A percentile compares a stretch with the other conserved stretches of the same genome.
These are phyloP conservation scores for Planococcus citri DNA, from an alignment of 1,140 invertebrate genomes.

Conservation along the genomic window DNA sequence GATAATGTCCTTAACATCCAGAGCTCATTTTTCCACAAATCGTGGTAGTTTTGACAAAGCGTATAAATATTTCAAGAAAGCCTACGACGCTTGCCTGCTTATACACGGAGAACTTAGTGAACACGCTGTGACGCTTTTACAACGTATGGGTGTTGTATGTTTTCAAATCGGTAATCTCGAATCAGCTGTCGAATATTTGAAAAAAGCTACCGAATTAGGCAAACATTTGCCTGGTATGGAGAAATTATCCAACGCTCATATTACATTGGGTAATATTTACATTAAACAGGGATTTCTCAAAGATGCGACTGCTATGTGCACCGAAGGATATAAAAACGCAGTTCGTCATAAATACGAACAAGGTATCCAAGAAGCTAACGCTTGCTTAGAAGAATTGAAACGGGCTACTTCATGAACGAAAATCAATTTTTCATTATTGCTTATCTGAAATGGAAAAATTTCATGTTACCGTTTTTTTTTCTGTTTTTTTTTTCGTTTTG, in stretches of 20 bases:
- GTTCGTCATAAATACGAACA: constrained; percentile 48
- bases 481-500: too few relatives aligned
- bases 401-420: neutral
- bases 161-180: constrained; percentile 50
- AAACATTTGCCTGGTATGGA: constrained; percentile 44
- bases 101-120: constrained; percentile 52
- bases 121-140: constrained; percentile 64
- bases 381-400: constrained; percentile 41
- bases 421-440: neutral
- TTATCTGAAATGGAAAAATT: neutral
- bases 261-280: constrained; percentile 71
- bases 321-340: constrained; percentile 53
- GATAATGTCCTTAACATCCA: constrained; percentile 65
- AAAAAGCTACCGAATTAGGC: constrained; percentile 55
- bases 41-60: constrained; percentile 49
- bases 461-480: neutral
- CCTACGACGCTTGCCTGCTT: constrained; percentile 48
- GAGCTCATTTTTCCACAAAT: constrained; percentile 59
- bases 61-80: constrained; percentile 49
- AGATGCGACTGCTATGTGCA: constrained; percentile 58
- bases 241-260: constrained; percentile 58
- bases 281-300: constrained; percentile 53
- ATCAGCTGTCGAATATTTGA: constrained; percentile 54
- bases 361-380: constrained; percentile 48
- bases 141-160: constrained; percentile 68